phyloP scores from a whole-genome alignment of 1,140 invertebrate genomes.

The Uloborus diversus region DNA sequence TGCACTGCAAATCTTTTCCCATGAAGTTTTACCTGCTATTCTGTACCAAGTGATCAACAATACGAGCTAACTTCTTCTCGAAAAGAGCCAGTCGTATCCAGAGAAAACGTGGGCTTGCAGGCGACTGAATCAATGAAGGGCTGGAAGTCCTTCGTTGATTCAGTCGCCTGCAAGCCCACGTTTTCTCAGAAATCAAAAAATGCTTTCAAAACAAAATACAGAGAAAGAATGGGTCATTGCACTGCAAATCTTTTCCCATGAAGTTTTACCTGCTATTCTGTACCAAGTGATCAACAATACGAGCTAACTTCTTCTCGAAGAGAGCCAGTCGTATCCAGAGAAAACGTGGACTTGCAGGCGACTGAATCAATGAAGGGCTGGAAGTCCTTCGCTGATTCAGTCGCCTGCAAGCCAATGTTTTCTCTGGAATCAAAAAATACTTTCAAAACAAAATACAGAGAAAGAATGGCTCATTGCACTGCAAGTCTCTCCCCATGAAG shows the following conservation, averaged over 20 bases:
- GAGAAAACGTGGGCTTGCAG: slow-evolving; percentile 73
- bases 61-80: slow-evolving; percentile 85
- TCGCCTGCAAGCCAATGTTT: no score
- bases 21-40: slow-evolving; percentile 79
- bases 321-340: slow-evolving; percentile 90
- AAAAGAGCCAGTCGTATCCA: slow-evolving; percentile 91
- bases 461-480: no score
- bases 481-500: no score
- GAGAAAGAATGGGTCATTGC: no score
- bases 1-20: no score
- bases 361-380: slow-evolving; percentile 11
- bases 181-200: no score
- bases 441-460: no score
- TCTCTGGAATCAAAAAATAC: slow-evolving; percentile 26
- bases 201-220: no score
- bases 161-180: no score
- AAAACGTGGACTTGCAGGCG: slow-evolving; percentile 70
- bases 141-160: no score
- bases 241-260: no score
- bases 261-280: slow-evolving; percentile 78
- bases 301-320: slow-evolving; percentile 85
- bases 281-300: slow-evolving; percentile 87
- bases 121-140: slow-evolving; percentile 11
- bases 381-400: slow-evolving; percentile 23
- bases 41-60: slow-evolving; percentile 85